These are phyloP conservation scores for Gryon sp. DNA, from an alignment of 1,140 invertebrate genomes.

Conservation along the genomic window DNA sequence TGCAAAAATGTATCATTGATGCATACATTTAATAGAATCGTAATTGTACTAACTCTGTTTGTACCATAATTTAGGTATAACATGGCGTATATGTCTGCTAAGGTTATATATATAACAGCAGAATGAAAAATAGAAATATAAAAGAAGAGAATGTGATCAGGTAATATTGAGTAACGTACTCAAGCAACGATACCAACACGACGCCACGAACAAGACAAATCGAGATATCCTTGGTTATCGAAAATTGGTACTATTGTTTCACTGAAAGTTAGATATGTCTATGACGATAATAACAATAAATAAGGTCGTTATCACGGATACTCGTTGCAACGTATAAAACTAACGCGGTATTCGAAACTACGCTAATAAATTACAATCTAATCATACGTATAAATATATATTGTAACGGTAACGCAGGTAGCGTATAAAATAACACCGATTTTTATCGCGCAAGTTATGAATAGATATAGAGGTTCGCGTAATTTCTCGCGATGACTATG, in stretches of 20 bases:
- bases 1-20: no score
- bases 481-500: conserved; percentile 58
- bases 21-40: no score
- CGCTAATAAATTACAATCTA: conserved; percentile 54
- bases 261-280: conserved; percentile 25
- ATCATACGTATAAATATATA: conserved; percentile 55
- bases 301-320: conserved; percentile 48
- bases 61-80: no score
- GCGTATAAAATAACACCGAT: conserved; percentile 46
- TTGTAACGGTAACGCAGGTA: conserved; percentile 58
- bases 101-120: no score
- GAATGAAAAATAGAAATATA: no score
- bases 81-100: no score
- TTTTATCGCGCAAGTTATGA: conserved; percentile 56
- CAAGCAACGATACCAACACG: conserved; percentile 3
- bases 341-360: conserved; percentile 53
- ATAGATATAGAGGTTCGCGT: conserved; percentile 36
- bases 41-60: no score
- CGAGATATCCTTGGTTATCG: conserved; percentile 28
- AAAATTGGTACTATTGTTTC: conserved; percentile 54
- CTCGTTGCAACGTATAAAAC: conserved; percentile 46
- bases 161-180: not conserved
- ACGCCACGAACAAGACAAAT: not conserved
- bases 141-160: no score
- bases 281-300: conserved; percentile 58